phyloP scores from a whole-genome alignment of 2,888 invertebrate species.

The Petrolisthes cinctipes region DNA sequence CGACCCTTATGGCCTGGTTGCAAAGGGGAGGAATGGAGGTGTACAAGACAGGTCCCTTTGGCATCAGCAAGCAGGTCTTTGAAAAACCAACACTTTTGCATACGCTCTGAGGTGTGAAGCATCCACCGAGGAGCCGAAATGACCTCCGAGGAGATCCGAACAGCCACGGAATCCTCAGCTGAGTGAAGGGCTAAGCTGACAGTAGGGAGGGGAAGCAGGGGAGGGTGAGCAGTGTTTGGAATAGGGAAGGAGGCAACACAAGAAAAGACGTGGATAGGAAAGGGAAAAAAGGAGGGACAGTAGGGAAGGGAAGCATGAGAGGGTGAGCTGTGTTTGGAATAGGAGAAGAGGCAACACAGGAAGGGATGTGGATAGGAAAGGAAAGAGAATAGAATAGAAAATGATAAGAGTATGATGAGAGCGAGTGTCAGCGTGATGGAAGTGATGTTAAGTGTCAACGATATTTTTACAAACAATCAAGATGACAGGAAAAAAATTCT shows the following conservation, averaged over 20 bases:
- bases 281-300: not conserved
- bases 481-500: too few species aligned
- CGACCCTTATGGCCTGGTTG: not conserved
- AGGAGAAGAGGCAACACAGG: not conserved
- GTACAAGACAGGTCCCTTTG: slow-evolving; percentile 2
- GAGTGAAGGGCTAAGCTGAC: not conserved
- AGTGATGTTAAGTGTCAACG: too few species aligned
- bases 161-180: not conserved
- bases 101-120: slow-evolving; percentile 60
- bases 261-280: not conserved
- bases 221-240: not conserved
- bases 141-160: slow-evolving; percentile 39
- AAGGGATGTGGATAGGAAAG: too few species aligned
- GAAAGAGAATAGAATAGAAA: too few species aligned
- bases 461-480: too few species aligned
- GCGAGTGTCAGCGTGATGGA: too few species aligned
- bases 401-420: too few species aligned
- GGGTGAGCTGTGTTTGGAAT: not conserved
- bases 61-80: slow-evolving; percentile 31
- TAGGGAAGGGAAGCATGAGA: not conserved
- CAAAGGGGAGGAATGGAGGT: not conserved
- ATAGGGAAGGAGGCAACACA: not conserved
- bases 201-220: not conserved
- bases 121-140: slow-evolving; percentile 45
- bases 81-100: slow-evolving; percentile 59